Conservation (phyloP, 2,113 vertebrate species). For the Blennius ocellaris region DNA sequence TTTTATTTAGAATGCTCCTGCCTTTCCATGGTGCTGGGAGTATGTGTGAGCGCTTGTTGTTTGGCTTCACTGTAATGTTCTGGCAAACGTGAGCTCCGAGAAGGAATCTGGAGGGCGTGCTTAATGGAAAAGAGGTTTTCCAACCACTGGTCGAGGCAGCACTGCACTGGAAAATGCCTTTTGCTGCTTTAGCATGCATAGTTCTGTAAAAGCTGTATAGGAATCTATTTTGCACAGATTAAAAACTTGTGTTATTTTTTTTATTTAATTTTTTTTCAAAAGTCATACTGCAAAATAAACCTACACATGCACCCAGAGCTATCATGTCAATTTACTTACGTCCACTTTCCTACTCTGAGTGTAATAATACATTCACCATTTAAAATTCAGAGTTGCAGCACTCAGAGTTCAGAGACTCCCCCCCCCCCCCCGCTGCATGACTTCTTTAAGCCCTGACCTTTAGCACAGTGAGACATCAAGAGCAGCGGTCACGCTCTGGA, state of each 20-base stretch:
- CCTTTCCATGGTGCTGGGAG: too few relatives aligned
- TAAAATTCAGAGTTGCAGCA: conserved; percentile 4
- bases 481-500: conserved; percentile 53
- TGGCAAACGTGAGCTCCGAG: too few relatives aligned
- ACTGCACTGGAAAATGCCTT: too few relatives aligned
- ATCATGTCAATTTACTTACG: neutral
- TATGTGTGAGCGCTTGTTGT: too few relatives aligned
- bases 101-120: too few relatives aligned
- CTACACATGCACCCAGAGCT: neutral
- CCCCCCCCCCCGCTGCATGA: neutral
- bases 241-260: neutral
- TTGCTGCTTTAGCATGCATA: neutral
- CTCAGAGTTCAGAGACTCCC: conserved; percentile 4
- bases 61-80: too few relatives aligned
- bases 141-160: too few relatives aligned
- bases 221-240: neutral
- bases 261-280: too few relatives aligned
- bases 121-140: too few relatives aligned
- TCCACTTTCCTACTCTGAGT: conserved; percentile 1
- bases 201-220: neutral
- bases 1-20: too few relatives aligned
- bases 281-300: neutral
- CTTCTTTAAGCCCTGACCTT: conserved; percentile 47
- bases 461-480: conserved; percentile 60
- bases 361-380: conserved; percentile 21